phyloP scores from a whole-genome alignment of 2,888 invertebrate genomes.

The Odontothrips loti region DNA sequence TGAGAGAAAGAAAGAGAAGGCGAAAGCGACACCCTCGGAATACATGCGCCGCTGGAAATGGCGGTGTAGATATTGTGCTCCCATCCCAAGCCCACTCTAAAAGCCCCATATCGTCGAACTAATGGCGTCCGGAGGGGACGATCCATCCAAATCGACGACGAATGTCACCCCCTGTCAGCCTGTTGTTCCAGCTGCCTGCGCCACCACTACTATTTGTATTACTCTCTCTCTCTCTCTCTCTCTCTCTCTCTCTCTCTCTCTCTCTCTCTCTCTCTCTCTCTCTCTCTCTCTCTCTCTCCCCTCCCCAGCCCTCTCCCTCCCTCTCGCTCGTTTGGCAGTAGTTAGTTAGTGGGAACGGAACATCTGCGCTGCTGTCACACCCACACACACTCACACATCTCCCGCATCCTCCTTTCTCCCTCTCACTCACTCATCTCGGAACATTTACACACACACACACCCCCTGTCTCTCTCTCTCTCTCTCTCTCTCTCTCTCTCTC shows the following conservation, averaged over 20 bases:
- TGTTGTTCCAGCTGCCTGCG: neutral
- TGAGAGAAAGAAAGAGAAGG: no score
- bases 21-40: no score
- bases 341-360: no score
- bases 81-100: no score
- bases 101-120: no score
- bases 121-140: no score
- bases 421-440: neutral
- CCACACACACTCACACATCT: no score
- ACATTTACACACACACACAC: no score
- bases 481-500: neutral
- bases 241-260: slow-evolving; percentile 1
- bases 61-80: no score
- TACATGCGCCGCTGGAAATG: no score
- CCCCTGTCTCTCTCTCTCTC: neutral
- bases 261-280: slow-evolving; percentile 1
- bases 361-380: no score
- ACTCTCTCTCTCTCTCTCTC: neutral
- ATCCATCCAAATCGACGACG: no score
- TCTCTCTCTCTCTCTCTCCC: neutral
- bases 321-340: neutral
- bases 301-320: neutral
- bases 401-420: neutral
- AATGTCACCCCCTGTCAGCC: neutral
- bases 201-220: neutral